phyloP scores from a whole-genome alignment of 2,797 vertebrate species.

The Taeniopygia guttata region DNA sequence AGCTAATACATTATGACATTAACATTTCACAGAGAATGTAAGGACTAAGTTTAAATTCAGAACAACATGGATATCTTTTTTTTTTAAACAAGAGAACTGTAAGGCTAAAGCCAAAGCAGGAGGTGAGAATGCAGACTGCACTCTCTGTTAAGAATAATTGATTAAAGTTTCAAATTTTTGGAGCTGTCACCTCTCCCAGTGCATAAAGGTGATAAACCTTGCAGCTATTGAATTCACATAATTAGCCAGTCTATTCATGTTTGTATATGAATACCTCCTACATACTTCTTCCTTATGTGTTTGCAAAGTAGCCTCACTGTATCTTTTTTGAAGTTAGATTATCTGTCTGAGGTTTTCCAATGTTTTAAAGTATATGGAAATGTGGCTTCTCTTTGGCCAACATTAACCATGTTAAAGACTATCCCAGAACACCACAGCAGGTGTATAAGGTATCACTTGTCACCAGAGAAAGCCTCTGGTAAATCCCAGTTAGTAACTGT shows the following conservation, averaged over 20 bases:
- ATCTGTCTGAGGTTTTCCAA: background rate
- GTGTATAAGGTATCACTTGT: background rate
- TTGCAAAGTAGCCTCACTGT: background rate
- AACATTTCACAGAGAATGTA: background rate
- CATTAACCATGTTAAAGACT: background rate
- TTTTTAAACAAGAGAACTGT: background rate
- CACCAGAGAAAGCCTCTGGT: background rate
- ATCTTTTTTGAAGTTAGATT: background rate
- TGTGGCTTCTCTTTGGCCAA: background rate
- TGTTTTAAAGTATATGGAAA: background rate
- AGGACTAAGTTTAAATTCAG: constrained; percentile 11
- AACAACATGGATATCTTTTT: background rate
- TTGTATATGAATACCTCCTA: background rate
- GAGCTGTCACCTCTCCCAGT: background rate
- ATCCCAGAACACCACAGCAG: background rate
- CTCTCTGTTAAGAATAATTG: background rate
- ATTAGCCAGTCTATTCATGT: background rate
- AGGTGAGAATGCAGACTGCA: background rate
- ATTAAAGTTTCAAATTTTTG: background rate
- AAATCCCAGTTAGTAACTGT: background rate
- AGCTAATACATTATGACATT: constrained; percentile 16
- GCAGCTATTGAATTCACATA: background rate
- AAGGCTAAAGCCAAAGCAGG: background rate
- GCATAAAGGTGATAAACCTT: background rate
- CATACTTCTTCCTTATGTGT: background rate